These are phyloP conservation scores for Adelges cooleyi DNA, from an alignment of 1,140 invertebrate species.

Conservation along the genomic window DNA sequence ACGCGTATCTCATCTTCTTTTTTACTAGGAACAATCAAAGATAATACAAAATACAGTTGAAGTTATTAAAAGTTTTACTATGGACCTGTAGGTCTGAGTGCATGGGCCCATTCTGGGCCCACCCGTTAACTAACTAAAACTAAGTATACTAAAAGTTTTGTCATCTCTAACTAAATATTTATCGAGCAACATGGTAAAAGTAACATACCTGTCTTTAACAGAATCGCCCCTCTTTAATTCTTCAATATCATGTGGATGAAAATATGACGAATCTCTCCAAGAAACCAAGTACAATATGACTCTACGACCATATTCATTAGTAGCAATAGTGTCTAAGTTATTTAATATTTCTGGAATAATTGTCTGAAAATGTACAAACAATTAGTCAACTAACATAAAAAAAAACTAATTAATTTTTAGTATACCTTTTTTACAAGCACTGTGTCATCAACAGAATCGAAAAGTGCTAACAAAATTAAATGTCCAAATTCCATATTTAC, in stretches of 20 bases:
- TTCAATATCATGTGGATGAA: conserved; percentile 59
- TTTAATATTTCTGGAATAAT: conserved; percentile 60
- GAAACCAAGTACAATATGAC: conserved; percentile 73
- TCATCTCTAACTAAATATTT: too few relatives aligned
- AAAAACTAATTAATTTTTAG: neutral
- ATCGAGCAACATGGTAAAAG: neutral
- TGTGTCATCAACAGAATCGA: conserved; percentile 89
- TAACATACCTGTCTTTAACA: conserved; percentile 32
- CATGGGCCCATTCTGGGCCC: too few relatives aligned
- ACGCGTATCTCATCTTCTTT: conserved; percentile 60
- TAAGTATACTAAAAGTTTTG: too few relatives aligned
- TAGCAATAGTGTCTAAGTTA: conserved; percentile 56
- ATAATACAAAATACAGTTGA: neutral
- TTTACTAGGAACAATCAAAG: conserved; percentile 48
- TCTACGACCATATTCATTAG: conserved; percentile 59
- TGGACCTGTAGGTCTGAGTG: too few relatives aligned
- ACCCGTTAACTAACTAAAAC: too few relatives aligned
- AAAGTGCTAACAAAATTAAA: conserved; percentile 64
- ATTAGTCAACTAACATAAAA: neutral
- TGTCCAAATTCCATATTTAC: conserved; percentile 77
- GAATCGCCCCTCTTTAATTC: conserved; percentile 61
- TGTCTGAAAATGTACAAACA: conserved; percentile 30
- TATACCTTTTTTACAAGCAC: conserved; percentile 69
- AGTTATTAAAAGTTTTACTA: neutral
- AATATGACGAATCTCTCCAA: conserved; percentile 58